Conservation (phyloP, 1,140 invertebrate species). For the Drosophila melanica region DNA sequence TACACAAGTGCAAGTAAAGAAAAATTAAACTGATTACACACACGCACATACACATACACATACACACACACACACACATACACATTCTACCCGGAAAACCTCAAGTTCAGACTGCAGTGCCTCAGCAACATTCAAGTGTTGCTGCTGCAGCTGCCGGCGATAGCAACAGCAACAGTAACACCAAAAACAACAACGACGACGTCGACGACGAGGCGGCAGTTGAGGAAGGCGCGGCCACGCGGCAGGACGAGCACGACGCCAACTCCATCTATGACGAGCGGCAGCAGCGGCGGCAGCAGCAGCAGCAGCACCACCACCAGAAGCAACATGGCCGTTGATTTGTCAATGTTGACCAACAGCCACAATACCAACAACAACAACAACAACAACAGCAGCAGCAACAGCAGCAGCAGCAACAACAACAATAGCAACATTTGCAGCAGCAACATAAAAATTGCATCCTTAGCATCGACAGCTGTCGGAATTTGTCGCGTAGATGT, state of each 20-base stretch:
- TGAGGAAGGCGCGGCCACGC: conserved; percentile 27
- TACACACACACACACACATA: not conserved
- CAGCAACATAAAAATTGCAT: conserved; percentile 17
- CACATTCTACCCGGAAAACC: not conserved
- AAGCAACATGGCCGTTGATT: conserved; percentile 76
- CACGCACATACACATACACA: not conserved
- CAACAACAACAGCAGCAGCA: conserved; percentile 31
- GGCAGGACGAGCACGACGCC: conserved; percentile 39
- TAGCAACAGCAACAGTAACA: conserved; percentile 5
- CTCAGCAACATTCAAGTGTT: conserved; percentile 48
- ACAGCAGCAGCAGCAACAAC: conserved; percentile 29
- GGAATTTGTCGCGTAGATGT: conserved; percentile 80
- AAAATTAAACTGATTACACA: not conserved
- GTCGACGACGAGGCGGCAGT: conserved; percentile 19
- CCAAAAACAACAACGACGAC: conserved; percentile 4
- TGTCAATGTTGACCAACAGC: conserved; percentile 59
- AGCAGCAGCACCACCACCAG: conserved; percentile 38
- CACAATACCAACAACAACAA: conserved; percentile 22
- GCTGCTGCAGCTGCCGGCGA: conserved; percentile 25
- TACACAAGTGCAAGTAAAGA: not conserved
- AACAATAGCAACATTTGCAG: conserved; percentile 17
- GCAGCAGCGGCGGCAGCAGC: conserved; percentile 60
- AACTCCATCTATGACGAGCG: conserved; percentile 75
- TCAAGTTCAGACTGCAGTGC: conserved; percentile 39
- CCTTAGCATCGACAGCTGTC: conserved; percentile 52